phyloP scores from a whole-genome alignment of 2,888 invertebrate species.

The Torymus texanus region DNA sequence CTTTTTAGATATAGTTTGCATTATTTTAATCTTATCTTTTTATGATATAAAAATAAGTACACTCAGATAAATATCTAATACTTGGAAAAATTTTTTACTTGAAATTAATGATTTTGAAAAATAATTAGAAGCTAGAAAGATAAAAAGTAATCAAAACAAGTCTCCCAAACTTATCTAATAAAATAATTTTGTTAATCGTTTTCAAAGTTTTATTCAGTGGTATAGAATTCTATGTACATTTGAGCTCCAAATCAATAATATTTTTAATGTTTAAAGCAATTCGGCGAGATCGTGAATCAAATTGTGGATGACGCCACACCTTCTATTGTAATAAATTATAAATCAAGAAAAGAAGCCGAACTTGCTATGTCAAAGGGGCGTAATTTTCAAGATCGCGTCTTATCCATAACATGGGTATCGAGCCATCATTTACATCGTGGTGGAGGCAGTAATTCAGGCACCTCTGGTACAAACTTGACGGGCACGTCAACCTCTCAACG shows the following conservation, averaged over 20 bases:
- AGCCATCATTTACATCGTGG: slow-evolving; percentile 75
- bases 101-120: no score
- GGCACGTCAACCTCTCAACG: slow-evolving; percentile 56
- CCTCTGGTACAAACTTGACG: slow-evolving; percentile 62
- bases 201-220: slow-evolving; percentile 37
- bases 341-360: slow-evolving; percentile 87
- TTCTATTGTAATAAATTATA: slow-evolving; percentile 85
- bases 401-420: slow-evolving; percentile 77
- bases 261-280: slow-evolving; percentile 80
- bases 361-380: slow-evolving; percentile 85
- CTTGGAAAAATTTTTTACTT: no score
- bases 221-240: background rate
- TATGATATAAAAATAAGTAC: no score
- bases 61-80: no score
- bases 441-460: slow-evolving; percentile 68
- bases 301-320: slow-evolving; percentile 85
- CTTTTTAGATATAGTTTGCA: no score
- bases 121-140: no score
- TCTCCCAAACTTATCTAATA: background rate
- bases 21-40: no score
- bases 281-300: slow-evolving; percentile 90
- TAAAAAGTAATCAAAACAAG: slow-evolving; percentile 5
- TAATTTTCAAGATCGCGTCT: slow-evolving; percentile 81
- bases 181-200: slow-evolving; percentile 22
- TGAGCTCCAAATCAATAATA: slow-evolving; percentile 28